Percentiles rank a stretch among this genome's conserved stretches.
Conservation (phyloP, 1,140 invertebrate genomes). For the Sarcophaga peregrina region DNA sequence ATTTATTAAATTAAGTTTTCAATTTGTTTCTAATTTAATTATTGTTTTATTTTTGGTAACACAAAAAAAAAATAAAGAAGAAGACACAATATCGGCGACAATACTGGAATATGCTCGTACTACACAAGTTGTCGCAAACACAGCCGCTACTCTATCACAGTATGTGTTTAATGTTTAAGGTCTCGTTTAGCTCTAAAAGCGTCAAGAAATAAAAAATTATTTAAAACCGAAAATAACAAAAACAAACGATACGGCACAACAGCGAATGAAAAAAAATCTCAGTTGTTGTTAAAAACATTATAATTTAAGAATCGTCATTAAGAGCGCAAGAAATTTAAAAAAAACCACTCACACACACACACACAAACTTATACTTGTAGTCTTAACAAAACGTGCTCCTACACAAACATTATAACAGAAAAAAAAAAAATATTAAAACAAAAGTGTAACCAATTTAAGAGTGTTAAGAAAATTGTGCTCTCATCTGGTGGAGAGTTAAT, state of each 20-base stretch:
- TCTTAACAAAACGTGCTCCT: too few species aligned
- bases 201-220: not conserved
- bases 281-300: not conserved
- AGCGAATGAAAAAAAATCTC: not conserved
- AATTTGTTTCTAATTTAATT: not conserved
- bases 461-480: too few species aligned
- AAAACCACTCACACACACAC: not conserved
- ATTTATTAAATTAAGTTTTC: constrained; percentile 20
- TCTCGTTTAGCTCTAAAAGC: constrained; percentile 31
- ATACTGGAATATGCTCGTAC: too few species aligned
- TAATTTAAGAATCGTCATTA: not conserved
- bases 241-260: not conserved
- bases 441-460: too few species aligned
- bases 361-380: too few species aligned
- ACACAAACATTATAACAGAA: too few species aligned
- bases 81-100: too few species aligned
- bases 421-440: too few species aligned
- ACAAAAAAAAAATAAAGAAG: not conserved
- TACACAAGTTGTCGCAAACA: too few species aligned
- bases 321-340: not conserved
- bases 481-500: too few species aligned
- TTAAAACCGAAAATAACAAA: constrained; percentile 20
- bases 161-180: constrained; percentile 7
- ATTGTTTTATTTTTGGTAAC: not conserved
- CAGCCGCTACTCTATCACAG: too few species aligned